Percentiles rank a stretch among this genome's conserved stretches.
Evolutionary conservation across 2,888 invertebrate genomes (phyloP).

Genomic region (Agrotis exclamationis): DNA sequence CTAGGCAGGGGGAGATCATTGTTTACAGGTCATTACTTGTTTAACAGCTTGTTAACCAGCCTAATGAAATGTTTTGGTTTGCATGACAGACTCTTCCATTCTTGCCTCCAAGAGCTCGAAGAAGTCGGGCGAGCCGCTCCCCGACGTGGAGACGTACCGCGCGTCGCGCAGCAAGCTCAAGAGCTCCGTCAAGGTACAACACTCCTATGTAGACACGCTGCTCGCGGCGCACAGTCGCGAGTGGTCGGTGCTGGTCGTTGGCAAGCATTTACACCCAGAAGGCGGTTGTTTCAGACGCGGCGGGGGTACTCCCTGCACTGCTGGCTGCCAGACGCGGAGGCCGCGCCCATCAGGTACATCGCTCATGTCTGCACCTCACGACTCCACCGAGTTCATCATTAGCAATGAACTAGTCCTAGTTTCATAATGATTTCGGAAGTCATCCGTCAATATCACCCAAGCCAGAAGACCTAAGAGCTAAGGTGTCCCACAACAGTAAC

Average conservation of each 20-base stretch:
- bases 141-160: conserved; percentile 82
- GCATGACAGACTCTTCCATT: conserved; percentile 81
- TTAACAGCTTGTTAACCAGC: neutral
- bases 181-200: conserved; percentile 84
- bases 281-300: conserved; percentile 90
- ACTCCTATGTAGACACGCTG: conserved; percentile 21
- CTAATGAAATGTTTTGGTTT: neutral
- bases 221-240: conserved; percentile 1
- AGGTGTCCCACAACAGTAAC: too few relatives aligned
- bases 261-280: conserved; percentile 80
- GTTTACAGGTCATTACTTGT: too few relatives aligned
- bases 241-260: conserved; percentile 25
- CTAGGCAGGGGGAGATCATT: too few relatives aligned
- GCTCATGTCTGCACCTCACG: neutral
- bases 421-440: neutral
- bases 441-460: too few relatives aligned
- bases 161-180: conserved; percentile 79
- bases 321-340: conserved; percentile 84
- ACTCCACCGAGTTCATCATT: neutral
- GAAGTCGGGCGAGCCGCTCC: conserved; percentile 81
- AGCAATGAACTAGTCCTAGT: neutral
- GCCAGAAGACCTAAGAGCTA: too few relatives aligned
- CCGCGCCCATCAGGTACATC: conserved; percentile 76
- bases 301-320: conserved; percentile 89
- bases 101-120: conserved; percentile 84